A percentile compares a stretch with the other conserved stretches of the same genome.
These are phyloP conservation scores for Tetranychus piercei DNA, from an alignment of 2,888 invertebrate genomes.

Conservation along the genomic window DNA sequence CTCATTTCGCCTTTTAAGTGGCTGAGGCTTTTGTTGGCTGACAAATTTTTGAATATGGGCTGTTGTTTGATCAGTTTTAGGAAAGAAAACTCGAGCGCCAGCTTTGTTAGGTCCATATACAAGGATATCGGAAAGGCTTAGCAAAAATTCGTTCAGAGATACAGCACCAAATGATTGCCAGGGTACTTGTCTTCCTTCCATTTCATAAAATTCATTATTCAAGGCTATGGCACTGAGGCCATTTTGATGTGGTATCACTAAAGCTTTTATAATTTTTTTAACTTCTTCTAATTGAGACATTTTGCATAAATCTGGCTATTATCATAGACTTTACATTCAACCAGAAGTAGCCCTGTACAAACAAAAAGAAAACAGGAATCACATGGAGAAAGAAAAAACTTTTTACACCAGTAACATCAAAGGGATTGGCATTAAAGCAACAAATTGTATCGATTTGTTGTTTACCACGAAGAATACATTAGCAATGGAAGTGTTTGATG, in stretches of 20 bases:
- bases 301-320: not conserved
- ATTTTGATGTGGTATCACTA: not conserved
- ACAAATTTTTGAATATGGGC: not conserved
- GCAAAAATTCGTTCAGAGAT: not conserved
- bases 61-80: not conserved
- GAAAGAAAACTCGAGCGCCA: not conserved
- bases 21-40: not conserved
- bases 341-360: too few relatives aligned
- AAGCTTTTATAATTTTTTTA: not conserved
- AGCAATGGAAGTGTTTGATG: too few relatives aligned
- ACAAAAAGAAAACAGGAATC: too few relatives aligned
- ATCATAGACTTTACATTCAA: too few relatives aligned
- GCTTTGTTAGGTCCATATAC: not conserved
- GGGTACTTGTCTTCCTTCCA: not conserved
- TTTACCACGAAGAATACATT: too few relatives aligned
- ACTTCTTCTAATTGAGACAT: not conserved
- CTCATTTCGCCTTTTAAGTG: not conserved
- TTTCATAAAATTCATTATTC: not conserved
- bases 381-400: too few relatives aligned
- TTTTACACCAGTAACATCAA: too few relatives aligned
- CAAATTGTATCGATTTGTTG: too few relatives aligned
- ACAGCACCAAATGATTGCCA: not conserved
- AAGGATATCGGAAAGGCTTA: not conserved
- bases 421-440: too few relatives aligned
- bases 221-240: not conserved